Evolutionary conservation across 92 coral and sea anemone genomes (phyloP), one percentile per base, ranked within the genome.

Genomic region (Pocillopora grandis): DNA sequence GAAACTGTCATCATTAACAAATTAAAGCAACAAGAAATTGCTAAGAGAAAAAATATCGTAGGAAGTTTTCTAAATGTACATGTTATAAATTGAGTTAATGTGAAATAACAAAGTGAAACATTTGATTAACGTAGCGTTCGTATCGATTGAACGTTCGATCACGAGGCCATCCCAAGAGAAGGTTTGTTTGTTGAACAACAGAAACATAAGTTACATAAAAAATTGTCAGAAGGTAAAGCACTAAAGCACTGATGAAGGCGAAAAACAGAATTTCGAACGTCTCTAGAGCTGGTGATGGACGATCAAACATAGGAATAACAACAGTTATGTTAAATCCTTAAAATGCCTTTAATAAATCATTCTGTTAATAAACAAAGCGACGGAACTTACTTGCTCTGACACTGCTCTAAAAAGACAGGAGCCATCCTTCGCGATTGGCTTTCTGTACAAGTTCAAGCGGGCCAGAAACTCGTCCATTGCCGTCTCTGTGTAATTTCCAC

Each of bases 321-420:
- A 31, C 75, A n/a, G 33, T 9, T 37, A 19, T 13, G 17, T 59
- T 23, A 21, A 58, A 58, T 59, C 20, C 19, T 19, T 42, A 23
- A 3, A 59, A 58, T 58, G 42, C n/a, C 59, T 35, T 70, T 27
- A 27, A 27, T 27, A 6, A 19, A 15, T 17, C 55, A 64, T 5
- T 49, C 55, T 7, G 31, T 21, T 66, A 19, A 33, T 13, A 23
- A n/a, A 21, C 75, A 37, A 35, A 70, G 11, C 21, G 57, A 70
- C 56, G 57, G 11, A 63, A 77, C 92, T 79, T 89, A 96, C 99
- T 93, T 96, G 99, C 84, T 96, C 99, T 65, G 99, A 93, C n/a
- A 96, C 99, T 65, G 99, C 99, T 88, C 99, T 92, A 80, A 96
- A 96, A 76, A 96, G 91, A 79, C 99, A 96, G 58, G 99, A 96